These are phyloP conservation scores for Adineta ricciae DNA, from an alignment of 2,888 invertebrate genomes.

Conservation along the genomic window DNA sequence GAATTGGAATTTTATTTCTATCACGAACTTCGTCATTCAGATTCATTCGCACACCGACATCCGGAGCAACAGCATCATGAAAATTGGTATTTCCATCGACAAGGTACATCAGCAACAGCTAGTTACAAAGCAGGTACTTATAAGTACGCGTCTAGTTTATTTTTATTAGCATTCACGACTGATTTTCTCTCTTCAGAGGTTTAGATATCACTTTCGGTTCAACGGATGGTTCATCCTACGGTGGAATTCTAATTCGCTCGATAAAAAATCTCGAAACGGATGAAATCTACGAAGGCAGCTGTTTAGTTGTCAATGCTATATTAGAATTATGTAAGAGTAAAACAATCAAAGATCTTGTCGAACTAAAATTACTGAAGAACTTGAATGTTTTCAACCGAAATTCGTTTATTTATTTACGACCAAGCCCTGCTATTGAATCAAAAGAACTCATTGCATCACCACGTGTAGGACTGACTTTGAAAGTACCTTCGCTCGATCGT, in stretches of 20 bases:
- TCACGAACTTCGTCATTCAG: neutral
- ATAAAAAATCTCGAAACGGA: neutral
- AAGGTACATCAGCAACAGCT: neutral
- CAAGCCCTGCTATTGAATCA: neutral
- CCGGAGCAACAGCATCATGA: neutral
- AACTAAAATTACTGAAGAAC: neutral
- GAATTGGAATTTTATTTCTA: conserved; percentile 9
- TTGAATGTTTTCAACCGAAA: neutral
- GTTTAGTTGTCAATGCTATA: neutral
- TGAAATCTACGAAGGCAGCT: neutral
- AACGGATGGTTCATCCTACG: neutral
- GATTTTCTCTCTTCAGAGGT: neutral
- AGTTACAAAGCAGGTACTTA: conserved; percentile 7
- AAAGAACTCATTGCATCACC: neutral
- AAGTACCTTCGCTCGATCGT: neutral
- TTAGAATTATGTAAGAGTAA: neutral
- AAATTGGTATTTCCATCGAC: conserved; percentile 22
- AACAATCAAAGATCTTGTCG: conserved; percentile 4
- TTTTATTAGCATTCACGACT: too few relatives aligned
- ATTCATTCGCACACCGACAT: neutral
- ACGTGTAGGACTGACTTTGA: conserved; percentile 15
- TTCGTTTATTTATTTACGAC: neutral
- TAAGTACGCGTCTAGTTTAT: neutral
- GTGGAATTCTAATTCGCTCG: neutral
- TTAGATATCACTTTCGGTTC: neutral